Evolutionary conservation across 2,113 vertebrate species (phyloP), one percentile per base, ranked within the genome.

Genomic region (Amphiprion percula): DNA sequence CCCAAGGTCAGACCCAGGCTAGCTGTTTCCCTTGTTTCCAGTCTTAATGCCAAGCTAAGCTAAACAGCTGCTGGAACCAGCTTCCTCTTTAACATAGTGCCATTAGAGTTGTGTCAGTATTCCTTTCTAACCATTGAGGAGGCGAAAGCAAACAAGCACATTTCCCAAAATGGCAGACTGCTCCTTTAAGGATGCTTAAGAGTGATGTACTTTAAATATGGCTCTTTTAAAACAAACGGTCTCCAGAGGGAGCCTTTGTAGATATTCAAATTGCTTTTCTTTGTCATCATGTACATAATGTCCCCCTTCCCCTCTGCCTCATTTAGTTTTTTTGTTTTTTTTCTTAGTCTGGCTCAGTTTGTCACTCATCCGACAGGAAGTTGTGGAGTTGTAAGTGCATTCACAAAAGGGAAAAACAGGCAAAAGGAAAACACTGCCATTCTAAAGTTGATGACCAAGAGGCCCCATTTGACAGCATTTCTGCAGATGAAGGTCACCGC

Each of bases 281-380:
- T 55, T 76, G 14, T 26, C 28, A 59, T 55, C 52, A 46, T 24
- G 41, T 41, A 49, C 49, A 39, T 16, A 58, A 23, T 17, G 17
- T 46, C 62, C 71, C 26, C 54, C 76, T 82, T 68, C 33, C 64
- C 37, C 49, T 65, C 52, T 69, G 58, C 49, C 50, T 62, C 19
- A 59, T 82, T 71, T 76, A 37, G 21, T 17, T 68, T 69, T 30
- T 56, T 62, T 30, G 47, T 66, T 77, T 56, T 59, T 23, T 55
- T 28, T 63, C 49, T 54, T 16, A 44, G 33, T 63, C 74, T 69
- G 39, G 54, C 59, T n/a, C 50, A 66, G 67, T 88, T 79, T 77
- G 72, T 87, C 83, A 77, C 54, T 88, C 74, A 82, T 71, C 54
- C 50, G 33, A 65, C 65, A 80, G 90, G 84, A 89, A 77, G 87